Evolutionary conservation across 2,888 invertebrate species (phyloP).

Genomic region (Leptodirus hochenwartii): DNA sequence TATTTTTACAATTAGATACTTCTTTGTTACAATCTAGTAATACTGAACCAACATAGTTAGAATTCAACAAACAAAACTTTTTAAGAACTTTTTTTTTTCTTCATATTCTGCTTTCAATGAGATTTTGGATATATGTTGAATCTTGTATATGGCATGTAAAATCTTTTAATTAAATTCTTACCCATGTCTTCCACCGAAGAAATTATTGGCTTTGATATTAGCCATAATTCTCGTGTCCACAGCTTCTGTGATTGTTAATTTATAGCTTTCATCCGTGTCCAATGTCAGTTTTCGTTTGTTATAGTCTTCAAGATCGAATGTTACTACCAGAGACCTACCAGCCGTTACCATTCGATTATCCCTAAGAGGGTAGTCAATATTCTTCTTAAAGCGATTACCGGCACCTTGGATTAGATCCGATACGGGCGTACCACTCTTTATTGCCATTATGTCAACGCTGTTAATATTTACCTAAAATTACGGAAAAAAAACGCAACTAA

Average conservation of each 20-base stretch:
- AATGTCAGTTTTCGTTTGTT: slow-evolving; percentile 25
- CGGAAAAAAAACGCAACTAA: too few species aligned
- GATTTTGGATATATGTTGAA: too few species aligned
- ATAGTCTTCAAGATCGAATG: slow-evolving; percentile 20
- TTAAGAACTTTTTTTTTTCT: too few species aligned
- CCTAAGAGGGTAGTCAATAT: too few species aligned
- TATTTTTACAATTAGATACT: too few species aligned
- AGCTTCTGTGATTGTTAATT: slow-evolving; percentile 26
- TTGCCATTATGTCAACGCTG: slow-evolving; percentile 31
- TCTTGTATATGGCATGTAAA: too few species aligned
- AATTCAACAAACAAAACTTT: too few species aligned
- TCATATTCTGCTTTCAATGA: too few species aligned
- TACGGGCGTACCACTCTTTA: slow-evolving; percentile 19
- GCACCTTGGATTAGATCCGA: slow-evolving; percentile 18
- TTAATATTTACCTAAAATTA: slow-evolving; percentile 31
- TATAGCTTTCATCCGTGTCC: slow-evolving; percentile 40
- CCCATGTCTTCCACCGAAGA: slow-evolving; percentile 49
- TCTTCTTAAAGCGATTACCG: slow-evolving; percentile 16
- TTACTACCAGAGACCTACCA: slow-evolving; percentile 26
- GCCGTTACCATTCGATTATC: slow-evolving; percentile 15
- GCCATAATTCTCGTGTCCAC: slow-evolving; percentile 33
- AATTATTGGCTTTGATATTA: slow-evolving; percentile 35
- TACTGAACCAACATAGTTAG: too few species aligned
- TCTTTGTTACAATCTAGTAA: too few species aligned
- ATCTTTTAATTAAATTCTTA: too few species aligned